Conservation (phyloP, 2,888 invertebrate genomes). For the Coecobrya sp. region DNA sequence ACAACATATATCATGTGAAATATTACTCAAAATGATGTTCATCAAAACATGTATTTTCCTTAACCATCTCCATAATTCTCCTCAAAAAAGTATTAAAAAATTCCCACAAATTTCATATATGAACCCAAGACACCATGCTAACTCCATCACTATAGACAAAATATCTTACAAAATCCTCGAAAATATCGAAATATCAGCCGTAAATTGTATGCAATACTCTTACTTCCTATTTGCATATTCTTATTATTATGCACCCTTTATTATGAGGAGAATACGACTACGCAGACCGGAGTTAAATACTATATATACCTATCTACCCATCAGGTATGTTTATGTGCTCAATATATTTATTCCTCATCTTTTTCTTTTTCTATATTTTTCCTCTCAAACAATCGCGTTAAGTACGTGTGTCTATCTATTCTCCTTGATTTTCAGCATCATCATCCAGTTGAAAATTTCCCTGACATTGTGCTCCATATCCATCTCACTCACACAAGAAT, state of each 20-base stretch:
- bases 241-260: background rate
- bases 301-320: too few relatives aligned
- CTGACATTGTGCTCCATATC: background rate
- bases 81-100: background rate
- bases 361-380: too few relatives aligned
- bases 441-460: background rate
- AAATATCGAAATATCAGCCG: slow-evolving; percentile 40
- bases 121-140: background rate
- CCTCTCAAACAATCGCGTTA: slow-evolving; percentile 47
- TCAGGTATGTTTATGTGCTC: too few relatives aligned
- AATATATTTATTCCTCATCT: too few relatives aligned
- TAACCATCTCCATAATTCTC: background rate
- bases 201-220: background rate
- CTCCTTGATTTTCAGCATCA: background rate
- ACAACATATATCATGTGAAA: too few relatives aligned
- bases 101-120: background rate
- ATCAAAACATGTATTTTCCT: too few relatives aligned
- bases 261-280: too few relatives aligned
- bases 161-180: background rate
- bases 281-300: background rate
- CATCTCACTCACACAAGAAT: background rate
- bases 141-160: background rate
- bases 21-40: too few relatives aligned
- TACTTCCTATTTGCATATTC: background rate
- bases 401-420: slow-evolving; percentile 39